phyloP scores from a whole-genome alignment of 2,113 vertebrate genomes.

The Rhinoptilus africanus region DNA sequence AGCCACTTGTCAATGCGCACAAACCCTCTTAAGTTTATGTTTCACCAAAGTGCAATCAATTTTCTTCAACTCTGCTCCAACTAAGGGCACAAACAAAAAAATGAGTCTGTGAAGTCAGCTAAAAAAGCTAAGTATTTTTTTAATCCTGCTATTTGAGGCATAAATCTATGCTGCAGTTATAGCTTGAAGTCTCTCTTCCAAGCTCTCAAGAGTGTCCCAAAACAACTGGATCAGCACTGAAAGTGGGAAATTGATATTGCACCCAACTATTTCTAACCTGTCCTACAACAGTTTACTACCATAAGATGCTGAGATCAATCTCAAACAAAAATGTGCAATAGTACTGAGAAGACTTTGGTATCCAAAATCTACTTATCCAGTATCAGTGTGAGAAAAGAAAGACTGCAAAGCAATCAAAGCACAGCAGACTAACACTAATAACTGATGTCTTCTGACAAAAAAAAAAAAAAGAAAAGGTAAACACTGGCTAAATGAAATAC shows the following conservation, averaged over 20 bases:
- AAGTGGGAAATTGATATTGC: background rate
- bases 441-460: background rate
- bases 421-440: background rate
- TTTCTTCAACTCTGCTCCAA: background rate
- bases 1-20: background rate
- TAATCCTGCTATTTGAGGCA: background rate
- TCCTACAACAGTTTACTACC: background rate
- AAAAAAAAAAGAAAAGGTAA: background rate
- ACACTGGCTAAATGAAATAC: background rate
- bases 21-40: background rate
- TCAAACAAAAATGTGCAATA: background rate
- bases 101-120: background rate
- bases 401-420: background rate
- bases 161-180: background rate
- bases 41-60: background rate
- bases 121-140: background rate
- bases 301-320: background rate
- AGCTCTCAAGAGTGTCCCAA: background rate
- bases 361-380: background rate
- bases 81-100: background rate
- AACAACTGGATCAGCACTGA: background rate
- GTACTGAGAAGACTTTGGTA: background rate
- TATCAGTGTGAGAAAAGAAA: background rate
- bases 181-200: background rate
- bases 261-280: background rate